These are phyloP conservation scores for Pogonocichla stellata DNA, from an alignment of 2,113 vertebrate species.

Conservation along the genomic window DNA sequence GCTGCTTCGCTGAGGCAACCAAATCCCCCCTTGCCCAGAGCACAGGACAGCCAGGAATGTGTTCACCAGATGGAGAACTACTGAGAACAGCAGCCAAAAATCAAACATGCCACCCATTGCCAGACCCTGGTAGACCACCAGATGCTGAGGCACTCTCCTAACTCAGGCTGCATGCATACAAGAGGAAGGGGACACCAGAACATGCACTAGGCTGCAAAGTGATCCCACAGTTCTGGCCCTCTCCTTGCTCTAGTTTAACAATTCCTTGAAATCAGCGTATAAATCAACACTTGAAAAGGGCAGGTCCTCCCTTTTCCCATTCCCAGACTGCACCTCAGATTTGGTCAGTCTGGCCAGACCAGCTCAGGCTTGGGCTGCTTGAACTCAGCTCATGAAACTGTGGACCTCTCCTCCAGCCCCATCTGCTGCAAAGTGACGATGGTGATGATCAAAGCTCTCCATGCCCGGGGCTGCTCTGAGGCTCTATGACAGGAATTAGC, in stretches of 20 bases:
- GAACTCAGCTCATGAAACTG: neutral
- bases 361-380: neutral
- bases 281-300: neutral
- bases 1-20: neutral
- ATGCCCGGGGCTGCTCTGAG: neutral
- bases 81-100: neutral
- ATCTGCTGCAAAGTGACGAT: neutral
- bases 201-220: neutral
- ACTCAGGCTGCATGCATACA: accelerated
- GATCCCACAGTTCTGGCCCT: neutral
- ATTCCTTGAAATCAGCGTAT: neutral
- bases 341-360: neutral
- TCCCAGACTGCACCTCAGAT: neutral
- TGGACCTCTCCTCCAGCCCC: neutral
- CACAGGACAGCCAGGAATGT: neutral
- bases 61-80: neutral
- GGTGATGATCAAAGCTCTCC: neutral
- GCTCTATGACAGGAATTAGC: neutral
- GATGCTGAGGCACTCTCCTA: accelerated
- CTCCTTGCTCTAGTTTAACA: neutral
- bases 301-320: neutral
- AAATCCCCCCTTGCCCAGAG: neutral
- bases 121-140: neutral
- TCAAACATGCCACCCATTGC: neutral
- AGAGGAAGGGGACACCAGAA: neutral